A percentile compares a stretch with the other conserved stretches of the same genome.
phyloP scores from a whole-genome alignment of 2,797 vertebrate species.

The Labroides dimidiatus region DNA sequence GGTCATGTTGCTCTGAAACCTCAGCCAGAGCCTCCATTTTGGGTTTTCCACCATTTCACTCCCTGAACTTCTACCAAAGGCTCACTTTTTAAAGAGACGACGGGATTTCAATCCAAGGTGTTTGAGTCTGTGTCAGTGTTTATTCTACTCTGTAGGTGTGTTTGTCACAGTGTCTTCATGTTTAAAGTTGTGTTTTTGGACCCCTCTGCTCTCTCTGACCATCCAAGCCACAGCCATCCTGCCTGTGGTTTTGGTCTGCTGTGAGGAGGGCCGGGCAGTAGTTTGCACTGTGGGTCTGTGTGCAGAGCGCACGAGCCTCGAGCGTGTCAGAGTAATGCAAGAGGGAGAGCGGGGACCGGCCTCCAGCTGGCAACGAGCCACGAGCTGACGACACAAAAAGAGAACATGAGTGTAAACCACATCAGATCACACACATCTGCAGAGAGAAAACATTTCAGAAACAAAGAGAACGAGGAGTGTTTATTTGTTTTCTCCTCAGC shows the following conservation, averaged over 20 bases:
- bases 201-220: slow-evolving; percentile 69
- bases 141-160: slow-evolving; percentile 30
- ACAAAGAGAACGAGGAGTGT: slow-evolving; percentile 17
- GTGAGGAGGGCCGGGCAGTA: slow-evolving; percentile 66
- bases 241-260: slow-evolving; percentile 78
- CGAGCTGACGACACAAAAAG: slow-evolving; percentile 1
- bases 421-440: slow-evolving; percentile 51
- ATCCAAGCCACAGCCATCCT: slow-evolving; percentile 77
- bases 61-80: slow-evolving; percentile 38
- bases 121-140: slow-evolving; percentile 37
- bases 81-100: slow-evolving; percentile 36
- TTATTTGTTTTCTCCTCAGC: slow-evolving; percentile 38
- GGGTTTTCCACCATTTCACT: slow-evolving; percentile 76
- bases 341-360: slow-evolving; percentile 16
- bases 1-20: slow-evolving; percentile 83
- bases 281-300: slow-evolving; percentile 62
- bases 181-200: slow-evolving; percentile 65
- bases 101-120: slow-evolving; percentile 39
- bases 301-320: slow-evolving; percentile 54
- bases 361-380: slow-evolving; percentile 51
- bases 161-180: slow-evolving; percentile 40
- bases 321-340: slow-evolving; percentile 34
- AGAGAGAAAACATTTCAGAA: slow-evolving; percentile 35
- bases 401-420: slow-evolving; percentile 31
- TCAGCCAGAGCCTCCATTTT: slow-evolving; percentile 79